These are phyloP conservation scores for Pristionchus japonicus DNA, from an alignment of 2,888 invertebrate species.

Conservation along the genomic window DNA sequence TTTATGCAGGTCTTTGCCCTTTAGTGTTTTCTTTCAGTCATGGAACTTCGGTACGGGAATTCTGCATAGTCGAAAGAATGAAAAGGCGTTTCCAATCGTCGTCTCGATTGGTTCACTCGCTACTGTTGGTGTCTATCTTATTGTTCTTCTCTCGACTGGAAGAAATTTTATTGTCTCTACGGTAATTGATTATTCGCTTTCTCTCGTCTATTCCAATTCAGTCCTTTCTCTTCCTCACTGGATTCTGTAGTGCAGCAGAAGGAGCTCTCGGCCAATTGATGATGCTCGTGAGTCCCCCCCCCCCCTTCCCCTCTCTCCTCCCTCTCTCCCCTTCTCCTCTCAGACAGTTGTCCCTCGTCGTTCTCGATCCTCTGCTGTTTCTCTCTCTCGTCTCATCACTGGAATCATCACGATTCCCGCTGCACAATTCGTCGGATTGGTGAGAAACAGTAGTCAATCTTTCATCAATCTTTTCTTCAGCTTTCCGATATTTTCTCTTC, in stretches of 20 bases:
- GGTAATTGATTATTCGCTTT: neutral
- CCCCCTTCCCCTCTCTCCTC: neutral
- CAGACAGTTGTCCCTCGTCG: constrained; percentile 3
- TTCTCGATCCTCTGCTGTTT: constrained; percentile 5
- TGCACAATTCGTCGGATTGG: constrained; percentile 2
- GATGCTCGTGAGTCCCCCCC: neutral
- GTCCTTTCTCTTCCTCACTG: constrained; percentile 12
- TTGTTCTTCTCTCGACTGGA: neutral
- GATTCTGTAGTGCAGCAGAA: neutral
- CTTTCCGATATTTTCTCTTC: neutral
- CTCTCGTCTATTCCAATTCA: neutral
- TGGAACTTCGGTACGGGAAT: neutral
- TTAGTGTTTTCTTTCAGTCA: neutral
- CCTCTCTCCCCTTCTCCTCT: neutral
- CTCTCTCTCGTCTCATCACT: constrained; percentile 31
- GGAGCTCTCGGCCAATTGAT: constrained; percentile 5
- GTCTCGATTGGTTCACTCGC: neutral
- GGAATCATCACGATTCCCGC: neutral
- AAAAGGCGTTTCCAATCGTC: neutral
- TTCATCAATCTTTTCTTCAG: neutral
- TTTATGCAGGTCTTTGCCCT: neutral
- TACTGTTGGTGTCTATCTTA: neutral
- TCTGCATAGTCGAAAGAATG: neutral
- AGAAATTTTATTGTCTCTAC: neutral
- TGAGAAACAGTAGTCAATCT: neutral